Evolutionary conservation across 1,140 invertebrate genomes (phyloP).

Genomic region (Lucilia sericata): DNA sequence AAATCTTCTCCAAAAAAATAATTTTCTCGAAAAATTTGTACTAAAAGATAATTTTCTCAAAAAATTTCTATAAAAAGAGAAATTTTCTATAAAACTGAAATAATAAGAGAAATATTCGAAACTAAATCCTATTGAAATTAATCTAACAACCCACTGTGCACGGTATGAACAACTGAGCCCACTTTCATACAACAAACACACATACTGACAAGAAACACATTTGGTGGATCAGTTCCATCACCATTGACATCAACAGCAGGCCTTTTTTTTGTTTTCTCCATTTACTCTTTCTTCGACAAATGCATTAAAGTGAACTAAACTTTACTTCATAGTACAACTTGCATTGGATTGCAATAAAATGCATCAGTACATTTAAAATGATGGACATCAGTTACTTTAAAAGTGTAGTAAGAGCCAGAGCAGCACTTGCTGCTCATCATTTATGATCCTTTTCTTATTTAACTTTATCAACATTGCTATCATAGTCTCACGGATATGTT

Average conservation of each 20-base stretch:
- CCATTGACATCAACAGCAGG: background rate
- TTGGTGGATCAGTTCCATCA: background rate
- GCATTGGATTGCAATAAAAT: background rate
- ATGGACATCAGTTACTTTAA: slow-evolving; percentile 3
- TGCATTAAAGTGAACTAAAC: background rate
- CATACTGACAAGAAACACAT: background rate
- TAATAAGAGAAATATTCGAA: too few species aligned
- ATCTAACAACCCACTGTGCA: background rate
- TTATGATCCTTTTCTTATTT: background rate
- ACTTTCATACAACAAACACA: background rate
- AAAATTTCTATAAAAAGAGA: too few species aligned
- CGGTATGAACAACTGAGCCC: background rate
- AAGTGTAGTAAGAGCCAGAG: background rate
- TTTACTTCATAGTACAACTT: background rate
- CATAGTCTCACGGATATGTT: slow-evolving; percentile 26
- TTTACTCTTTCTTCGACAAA: slow-evolving; percentile 1
- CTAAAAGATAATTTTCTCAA: too few species aligned
- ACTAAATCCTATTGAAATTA: background rate
- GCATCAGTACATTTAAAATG: background rate
- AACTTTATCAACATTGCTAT: slow-evolving; percentile 13
- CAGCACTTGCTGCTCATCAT: background rate
- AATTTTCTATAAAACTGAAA: too few species aligned
- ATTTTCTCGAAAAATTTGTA: too few species aligned
- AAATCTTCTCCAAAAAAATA: too few species aligned
- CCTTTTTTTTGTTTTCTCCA: background rate